Evolutionary conservation across 2,113 vertebrate genomes (phyloP).

Genomic region (Galeopterus variegatus): DNA sequence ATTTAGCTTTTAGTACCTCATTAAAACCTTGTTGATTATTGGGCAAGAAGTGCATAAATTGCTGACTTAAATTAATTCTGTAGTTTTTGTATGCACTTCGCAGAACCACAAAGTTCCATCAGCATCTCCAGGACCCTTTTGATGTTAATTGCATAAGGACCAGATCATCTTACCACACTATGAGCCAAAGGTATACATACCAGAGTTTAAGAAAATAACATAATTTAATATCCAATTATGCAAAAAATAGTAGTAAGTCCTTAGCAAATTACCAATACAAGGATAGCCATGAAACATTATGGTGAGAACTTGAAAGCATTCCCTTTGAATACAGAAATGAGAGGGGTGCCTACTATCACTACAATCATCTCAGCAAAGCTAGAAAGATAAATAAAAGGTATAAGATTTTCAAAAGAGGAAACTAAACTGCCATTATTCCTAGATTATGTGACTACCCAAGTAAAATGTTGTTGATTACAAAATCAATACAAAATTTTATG

Average conservation of each 20-base stretch:
- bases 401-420: neutral
- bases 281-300: neutral
- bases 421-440: neutral
- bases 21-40: neutral
- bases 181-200: neutral
- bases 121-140: neutral
- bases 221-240: neutral
- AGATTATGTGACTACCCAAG: neutral
- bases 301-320: neutral
- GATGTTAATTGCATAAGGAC: neutral
- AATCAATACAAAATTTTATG: neutral
- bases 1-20: neutral
- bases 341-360: neutral
- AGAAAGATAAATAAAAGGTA: neutral
- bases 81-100: neutral
- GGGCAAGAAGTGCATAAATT: neutral
- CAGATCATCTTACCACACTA: neutral
- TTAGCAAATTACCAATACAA: neutral
- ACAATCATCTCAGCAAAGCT: neutral
- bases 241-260: neutral
- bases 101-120: neutral
- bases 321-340: neutral
- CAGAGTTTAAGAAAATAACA: neutral
- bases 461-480: neutral
- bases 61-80: conserved; percentile 42